Percentiles rank a stretch among this genome's conserved stretches.
Conservation (phyloP, 2,797 vertebrate genomes). For the Chromobotia macracanthus region DNA sequence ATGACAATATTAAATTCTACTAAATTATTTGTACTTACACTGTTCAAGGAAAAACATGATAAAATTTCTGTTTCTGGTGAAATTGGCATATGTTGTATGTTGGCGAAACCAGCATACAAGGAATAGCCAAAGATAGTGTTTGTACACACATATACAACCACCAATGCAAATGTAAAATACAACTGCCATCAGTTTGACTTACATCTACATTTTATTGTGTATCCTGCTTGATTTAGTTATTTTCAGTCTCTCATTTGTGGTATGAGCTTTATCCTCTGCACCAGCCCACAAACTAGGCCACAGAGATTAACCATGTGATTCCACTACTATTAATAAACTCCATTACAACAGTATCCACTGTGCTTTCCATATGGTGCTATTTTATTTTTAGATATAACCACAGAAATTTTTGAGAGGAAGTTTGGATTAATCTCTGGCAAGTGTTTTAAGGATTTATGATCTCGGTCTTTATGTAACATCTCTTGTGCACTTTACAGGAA, state of each 20-base stretch:
- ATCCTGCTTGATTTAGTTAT: conserved; percentile 28
- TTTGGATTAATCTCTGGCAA: conserved; percentile 21
- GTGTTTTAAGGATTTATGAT: conserved; percentile 10
- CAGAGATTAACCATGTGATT: conserved; percentile 47
- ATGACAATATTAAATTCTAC: too few species aligned
- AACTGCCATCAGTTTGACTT: neutral
- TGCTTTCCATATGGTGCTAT: conserved; percentile 25
- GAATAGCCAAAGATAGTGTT: conserved; percentile 4
- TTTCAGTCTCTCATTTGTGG: conserved; percentile 34
- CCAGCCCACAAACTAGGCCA: conserved; percentile 47
- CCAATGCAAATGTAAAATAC: neutral
- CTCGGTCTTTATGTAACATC: neutral
- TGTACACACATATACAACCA: neutral
- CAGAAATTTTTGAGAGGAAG: neutral
- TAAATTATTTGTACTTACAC: too few species aligned
- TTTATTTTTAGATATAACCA: conserved; percentile 19
- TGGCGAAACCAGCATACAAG: conserved; percentile 23
- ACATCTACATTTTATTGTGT: neutral
- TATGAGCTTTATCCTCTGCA: conserved; percentile 16
- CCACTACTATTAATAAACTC: conserved; percentile 50
- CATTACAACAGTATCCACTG: conserved; percentile 4
- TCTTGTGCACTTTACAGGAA: neutral
- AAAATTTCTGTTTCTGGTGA: too few species aligned
- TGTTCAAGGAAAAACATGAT: too few species aligned
- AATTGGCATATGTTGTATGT: too few species aligned